Evolutionary conservation across 2,797 vertebrate genomes (phyloP).

Genomic region (Rhodeus uyekii): DNA sequence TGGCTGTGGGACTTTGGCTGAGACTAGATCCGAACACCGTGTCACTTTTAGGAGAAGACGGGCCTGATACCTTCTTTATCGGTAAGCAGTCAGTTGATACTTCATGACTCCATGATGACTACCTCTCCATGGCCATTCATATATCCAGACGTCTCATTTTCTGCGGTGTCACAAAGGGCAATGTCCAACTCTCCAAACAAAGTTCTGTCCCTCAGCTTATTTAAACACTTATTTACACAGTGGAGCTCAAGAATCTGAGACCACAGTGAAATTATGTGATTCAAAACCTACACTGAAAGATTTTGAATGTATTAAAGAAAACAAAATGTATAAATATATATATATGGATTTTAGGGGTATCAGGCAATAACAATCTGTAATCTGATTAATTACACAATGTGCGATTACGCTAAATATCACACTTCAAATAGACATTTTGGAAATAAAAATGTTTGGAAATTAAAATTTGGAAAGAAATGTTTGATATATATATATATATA

Average conservation of each 20-base stretch:
- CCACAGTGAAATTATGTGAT: not conserved
- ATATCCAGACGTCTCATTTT: not conserved
- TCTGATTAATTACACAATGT: no score
- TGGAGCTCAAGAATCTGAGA: not conserved
- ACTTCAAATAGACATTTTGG: no score
- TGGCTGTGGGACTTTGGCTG: slow-evolving; percentile 93
- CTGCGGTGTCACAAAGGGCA: not conserved
- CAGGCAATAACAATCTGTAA: no score
- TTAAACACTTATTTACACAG: not conserved
- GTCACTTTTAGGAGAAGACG: slow-evolving; percentile 78
- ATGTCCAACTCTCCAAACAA: not conserved
- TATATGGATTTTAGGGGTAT: no score
- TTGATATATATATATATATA: no score
- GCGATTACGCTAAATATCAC: no score
- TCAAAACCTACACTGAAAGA: not conserved
- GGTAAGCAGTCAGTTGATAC: slow-evolving; percentile 79
- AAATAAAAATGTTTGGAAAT: no score
- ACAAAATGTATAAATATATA: not conserved
- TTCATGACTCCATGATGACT: not conserved
- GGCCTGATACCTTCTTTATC: slow-evolving; percentile 88
- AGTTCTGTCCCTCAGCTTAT: not conserved
- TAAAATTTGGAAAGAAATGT: no score
- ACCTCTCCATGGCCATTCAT: not conserved
- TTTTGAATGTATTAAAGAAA: no score
- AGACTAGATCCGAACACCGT: slow-evolving; percentile 85